Evolutionary conservation across 2,888 invertebrate species (phyloP).

Genomic region (Drosophila histrio): DNA sequence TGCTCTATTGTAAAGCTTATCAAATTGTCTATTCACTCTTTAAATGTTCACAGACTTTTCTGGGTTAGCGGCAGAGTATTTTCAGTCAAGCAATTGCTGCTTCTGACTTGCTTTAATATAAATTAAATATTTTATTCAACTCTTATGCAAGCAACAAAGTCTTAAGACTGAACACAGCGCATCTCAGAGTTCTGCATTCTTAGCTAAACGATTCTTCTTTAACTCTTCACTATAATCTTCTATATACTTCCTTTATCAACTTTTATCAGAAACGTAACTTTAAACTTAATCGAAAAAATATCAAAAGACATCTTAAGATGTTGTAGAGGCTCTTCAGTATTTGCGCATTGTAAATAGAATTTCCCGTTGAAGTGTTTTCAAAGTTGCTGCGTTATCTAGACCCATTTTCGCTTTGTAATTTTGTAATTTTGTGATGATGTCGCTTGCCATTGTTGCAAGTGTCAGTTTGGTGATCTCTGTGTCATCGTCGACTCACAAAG

Average conservation of each 20-base stretch:
- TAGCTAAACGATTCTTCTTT: too few relatives aligned
- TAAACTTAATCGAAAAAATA: neutral
- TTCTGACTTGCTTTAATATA: too few relatives aligned
- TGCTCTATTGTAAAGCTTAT: too few relatives aligned
- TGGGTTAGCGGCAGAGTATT: too few relatives aligned
- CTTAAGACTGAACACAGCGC: too few relatives aligned
- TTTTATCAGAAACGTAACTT: neutral
- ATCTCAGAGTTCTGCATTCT: too few relatives aligned
- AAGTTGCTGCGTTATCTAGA: conserved; percentile 11
- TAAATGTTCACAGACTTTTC: too few relatives aligned
- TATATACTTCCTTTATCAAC: neutral
- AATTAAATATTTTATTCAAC: too few relatives aligned
- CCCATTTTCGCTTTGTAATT: neutral
- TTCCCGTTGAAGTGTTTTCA: conserved; percentile 26
- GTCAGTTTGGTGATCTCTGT: conserved; percentile 14
- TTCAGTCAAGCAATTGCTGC: too few relatives aligned
- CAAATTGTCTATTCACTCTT: too few relatives aligned
- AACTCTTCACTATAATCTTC: too few relatives aligned
- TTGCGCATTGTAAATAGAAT: conserved; percentile 31
- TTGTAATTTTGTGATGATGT: neutral
- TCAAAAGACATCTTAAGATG: neutral
- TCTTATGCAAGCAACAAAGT: too few relatives aligned
- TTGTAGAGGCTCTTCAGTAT: neutral
- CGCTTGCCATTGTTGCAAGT: conserved; percentile 9
- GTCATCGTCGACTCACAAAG: conserved; percentile 43